These are phyloP conservation scores for Aix galericulata DNA, from an alignment of 2,113 vertebrate species.

Conservation along the genomic window DNA sequence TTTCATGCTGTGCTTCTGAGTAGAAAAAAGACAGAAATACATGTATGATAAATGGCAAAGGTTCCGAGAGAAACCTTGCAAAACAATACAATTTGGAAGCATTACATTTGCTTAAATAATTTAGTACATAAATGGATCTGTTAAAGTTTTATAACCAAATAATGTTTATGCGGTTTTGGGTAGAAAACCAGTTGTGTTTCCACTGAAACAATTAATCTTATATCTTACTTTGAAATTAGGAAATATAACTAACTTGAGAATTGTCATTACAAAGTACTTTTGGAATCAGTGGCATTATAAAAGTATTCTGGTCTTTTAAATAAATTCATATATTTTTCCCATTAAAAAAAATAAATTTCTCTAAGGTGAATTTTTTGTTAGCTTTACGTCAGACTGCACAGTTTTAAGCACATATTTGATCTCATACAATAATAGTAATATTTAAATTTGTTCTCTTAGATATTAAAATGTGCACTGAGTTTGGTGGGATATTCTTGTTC, in stretches of 20 bases:
- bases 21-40: conserved; percentile 84
- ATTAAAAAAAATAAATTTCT: not conserved
- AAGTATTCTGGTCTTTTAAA: conserved; percentile 39
- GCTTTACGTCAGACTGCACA: not conserved
- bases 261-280: conserved; percentile 46
- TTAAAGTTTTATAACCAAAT: conserved; percentile 92
- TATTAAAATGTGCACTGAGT: not conserved
- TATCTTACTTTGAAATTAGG: conserved; percentile 65
- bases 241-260: conserved; percentile 29
- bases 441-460: not conserved
- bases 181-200: conserved; percentile 64
- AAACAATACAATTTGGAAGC: conserved; percentile 85
- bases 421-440: not conserved
- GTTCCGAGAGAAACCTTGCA: conserved; percentile 79
- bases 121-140: conserved; percentile 80
- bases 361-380: not conserved
- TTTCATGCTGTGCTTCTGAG: conserved; percentile 90
- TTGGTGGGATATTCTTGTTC: not conserved
- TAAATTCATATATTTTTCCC: conserved; percentile 10
- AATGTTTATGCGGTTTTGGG: conserved; percentile 66
- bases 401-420: not conserved
- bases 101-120: conserved; percentile 90
- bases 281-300: not conserved
- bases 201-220: conserved; percentile 56
- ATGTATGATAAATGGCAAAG: conserved; percentile 85